phyloP scores from a whole-genome alignment of 1,140 invertebrate genomes.

The Macrosteles quadrilineatus region DNA sequence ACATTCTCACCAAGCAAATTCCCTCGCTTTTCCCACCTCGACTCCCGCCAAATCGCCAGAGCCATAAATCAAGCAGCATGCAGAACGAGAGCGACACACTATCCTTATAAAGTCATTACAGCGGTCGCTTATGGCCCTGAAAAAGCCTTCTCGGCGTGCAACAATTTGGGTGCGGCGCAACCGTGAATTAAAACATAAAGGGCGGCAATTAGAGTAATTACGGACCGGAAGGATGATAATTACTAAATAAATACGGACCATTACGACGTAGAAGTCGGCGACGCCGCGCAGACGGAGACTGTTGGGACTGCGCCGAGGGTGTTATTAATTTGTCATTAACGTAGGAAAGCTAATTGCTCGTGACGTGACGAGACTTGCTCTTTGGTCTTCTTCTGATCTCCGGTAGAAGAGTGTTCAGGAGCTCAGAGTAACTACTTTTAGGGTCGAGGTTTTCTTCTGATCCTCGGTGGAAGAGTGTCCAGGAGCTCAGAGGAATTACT shows the following conservation, averaged over 20 bases:
- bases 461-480: too few species aligned
- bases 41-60: too few species aligned
- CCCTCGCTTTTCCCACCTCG: too few species aligned
- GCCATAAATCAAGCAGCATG: neutral
- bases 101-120: slow-evolving; percentile 12
- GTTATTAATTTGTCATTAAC: slow-evolving; percentile 19
- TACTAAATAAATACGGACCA: slow-evolving; percentile 4
- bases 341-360: neutral
- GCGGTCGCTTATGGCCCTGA: neutral
- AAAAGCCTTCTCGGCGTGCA: neutral
- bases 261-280: neutral
- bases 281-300: too few species aligned
- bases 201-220: neutral
- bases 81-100: neutral
- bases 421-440: too few species aligned
- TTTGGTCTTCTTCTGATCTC: neutral
- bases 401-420: neutral
- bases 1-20: too few species aligned
- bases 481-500: neutral
- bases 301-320: too few species aligned
- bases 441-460: too few species aligned
- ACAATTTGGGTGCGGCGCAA: neutral
- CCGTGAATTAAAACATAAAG: slow-evolving; percentile 14
- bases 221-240: slow-evolving; percentile 1
- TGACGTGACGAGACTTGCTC: neutral